Evolutionary conservation across 2,113 vertebrate species (phyloP).

Genomic region (Cranoglanis bouderius): DNA sequence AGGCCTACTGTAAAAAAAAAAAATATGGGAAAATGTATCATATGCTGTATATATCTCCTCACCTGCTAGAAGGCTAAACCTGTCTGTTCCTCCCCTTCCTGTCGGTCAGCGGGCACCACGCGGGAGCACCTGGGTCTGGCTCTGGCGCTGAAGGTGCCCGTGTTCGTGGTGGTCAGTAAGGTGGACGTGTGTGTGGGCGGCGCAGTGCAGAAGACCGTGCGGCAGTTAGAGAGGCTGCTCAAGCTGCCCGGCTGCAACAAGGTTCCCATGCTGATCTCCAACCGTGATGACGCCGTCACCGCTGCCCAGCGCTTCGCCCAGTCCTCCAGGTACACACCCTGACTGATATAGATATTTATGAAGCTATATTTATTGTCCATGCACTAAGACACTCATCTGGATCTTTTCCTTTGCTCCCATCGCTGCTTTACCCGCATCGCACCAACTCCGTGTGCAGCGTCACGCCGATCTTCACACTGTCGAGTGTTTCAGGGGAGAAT

Average conservation of each 20-base stretch:
- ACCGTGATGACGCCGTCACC: constrained; percentile 88
- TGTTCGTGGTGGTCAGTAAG: constrained; percentile 96
- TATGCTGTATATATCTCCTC: not conserved
- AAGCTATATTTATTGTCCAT: not conserved
- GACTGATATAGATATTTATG: not conserved
- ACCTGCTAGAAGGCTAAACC: constrained; percentile 8
- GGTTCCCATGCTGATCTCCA: constrained; percentile 85
- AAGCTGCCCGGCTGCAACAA: constrained; percentile 97
- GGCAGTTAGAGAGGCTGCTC: constrained; percentile 89
- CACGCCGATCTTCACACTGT: constrained; percentile 93
- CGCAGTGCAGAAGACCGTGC: constrained; percentile 88
- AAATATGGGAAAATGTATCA: not conserved
- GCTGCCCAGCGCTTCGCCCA: constrained; percentile 94
- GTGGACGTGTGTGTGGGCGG: constrained; percentile 87
- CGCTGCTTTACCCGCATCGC: not conserved
- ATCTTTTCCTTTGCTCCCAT: not conserved
- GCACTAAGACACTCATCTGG: not conserved
- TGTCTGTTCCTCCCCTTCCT: constrained; percentile 28
- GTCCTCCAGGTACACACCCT: constrained; percentile 80
- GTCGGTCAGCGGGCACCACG: constrained; percentile 84
- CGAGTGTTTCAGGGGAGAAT: constrained; percentile 90
- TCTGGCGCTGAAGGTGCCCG: constrained; percentile 94
- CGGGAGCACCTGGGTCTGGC: constrained; percentile 93
- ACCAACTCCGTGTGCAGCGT: constrained; percentile 69
- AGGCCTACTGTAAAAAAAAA: not conserved